phyloP scores from a whole-genome alignment of 2,888 invertebrate species.

The Luperina testacea region DNA sequence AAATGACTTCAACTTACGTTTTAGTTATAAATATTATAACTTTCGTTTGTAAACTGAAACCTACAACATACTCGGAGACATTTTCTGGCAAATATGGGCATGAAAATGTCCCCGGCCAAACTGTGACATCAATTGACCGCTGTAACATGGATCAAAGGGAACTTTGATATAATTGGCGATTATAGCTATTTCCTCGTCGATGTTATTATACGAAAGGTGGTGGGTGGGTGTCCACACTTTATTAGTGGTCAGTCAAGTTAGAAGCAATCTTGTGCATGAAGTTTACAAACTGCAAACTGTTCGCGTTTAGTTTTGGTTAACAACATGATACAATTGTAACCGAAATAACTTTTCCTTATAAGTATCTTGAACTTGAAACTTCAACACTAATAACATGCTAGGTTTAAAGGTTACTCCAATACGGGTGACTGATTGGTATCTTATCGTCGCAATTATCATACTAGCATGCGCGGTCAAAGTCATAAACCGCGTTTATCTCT shows the following conservation, averaged over 20 bases:
- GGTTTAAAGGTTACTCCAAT: conserved; percentile 36
- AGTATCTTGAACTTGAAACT: conserved; percentile 40
- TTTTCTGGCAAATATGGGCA: neutral
- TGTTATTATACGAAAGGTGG: neutral
- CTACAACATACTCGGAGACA: neutral
- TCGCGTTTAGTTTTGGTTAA: neutral
- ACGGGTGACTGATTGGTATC: conserved; percentile 38
- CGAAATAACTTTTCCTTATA: conserved; percentile 9
- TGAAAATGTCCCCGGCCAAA: neutral
- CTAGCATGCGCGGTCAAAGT: conserved; percentile 37
- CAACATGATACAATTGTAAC: conserved; percentile 1
- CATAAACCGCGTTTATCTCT: conserved; percentile 55
- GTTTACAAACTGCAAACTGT: neutral
- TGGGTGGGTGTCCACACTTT: neutral
- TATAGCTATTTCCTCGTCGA: conserved; percentile 16
- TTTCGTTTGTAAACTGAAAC: neutral
- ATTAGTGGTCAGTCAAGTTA: neutral
- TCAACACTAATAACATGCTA: conserved; percentile 30
- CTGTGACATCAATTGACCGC: conserved; percentile 9
- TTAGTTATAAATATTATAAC: neutral
- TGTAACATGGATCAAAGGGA: conserved; percentile 22
- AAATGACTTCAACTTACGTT: neutral
- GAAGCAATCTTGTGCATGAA: neutral
- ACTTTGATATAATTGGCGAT: conserved; percentile 23
- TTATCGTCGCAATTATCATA: conserved; percentile 50